Evolutionary conservation across 1,140 invertebrate species (phyloP), one percentile per base, ranked within the genome.

Genomic region (Cepaea nemoralis): DNA sequence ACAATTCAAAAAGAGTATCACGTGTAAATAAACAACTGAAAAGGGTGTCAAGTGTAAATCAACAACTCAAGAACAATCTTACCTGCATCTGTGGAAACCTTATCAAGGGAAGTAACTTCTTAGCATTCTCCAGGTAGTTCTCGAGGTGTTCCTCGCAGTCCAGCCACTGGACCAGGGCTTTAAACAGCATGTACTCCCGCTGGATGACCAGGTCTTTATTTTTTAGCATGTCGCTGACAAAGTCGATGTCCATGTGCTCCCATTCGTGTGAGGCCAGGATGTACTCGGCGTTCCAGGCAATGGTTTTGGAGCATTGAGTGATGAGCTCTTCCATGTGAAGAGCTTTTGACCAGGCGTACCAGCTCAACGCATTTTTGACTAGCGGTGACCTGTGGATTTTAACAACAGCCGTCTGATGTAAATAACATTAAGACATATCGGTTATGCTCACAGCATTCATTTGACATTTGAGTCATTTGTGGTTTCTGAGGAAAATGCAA

Each of bases 281-380:
- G 24, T 85, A 83, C 63, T 88, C 85, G 24, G 88, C 86, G 83
- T 91, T 91, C 90, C 90, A 91, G 8, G 90, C 86, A n/a, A 91
- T 91, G 12, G 90, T 91, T 73, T 88, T 87, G 22, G 87, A 85
- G 85, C 91, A 91, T 37, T 89, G 87, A 19, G 88, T 75, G 12
- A 89, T 83, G 45, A 91, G 85, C 14, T 86, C 85, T 2, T 85
- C 83, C 37, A 91, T 83, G 76, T 88, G 82, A 0, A 91, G 85
- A n/a, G 88, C 88, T 83, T 91, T 91, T 2, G 90, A 87, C 90
- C 89, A 91, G 16, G 89, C 85, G 77, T 91, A 91, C 91, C 91
- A 91, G 31, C 84, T 86, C 45, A 91, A 80, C 19, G 90, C 90
- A 82, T 91, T 91, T 19, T 85, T 80, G 5, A 91, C 88, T 48